These are phyloP conservation scores for Orbicella faveolata DNA, from an alignment of 64 coral and sea anemone species.

Conservation along the genomic window DNA sequence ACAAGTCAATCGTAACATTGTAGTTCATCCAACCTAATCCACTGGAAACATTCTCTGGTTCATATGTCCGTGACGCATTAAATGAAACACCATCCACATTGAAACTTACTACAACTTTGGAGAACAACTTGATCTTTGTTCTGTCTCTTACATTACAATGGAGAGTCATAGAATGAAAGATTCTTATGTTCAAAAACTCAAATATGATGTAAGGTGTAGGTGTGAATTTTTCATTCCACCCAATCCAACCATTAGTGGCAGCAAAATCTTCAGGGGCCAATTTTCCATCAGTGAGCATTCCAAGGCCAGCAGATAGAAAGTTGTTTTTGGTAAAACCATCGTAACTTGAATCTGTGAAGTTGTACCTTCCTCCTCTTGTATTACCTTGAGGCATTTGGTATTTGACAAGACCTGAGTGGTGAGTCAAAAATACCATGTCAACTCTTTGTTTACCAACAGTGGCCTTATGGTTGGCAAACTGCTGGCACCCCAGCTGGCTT, in stretches of 20 bases:
- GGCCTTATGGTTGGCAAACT: neutral
- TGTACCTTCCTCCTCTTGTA: neutral
- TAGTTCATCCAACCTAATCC: conserved; percentile 38
- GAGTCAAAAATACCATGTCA: neutral
- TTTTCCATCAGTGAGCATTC: conserved; percentile 65
- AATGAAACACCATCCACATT: conserved; percentile 23
- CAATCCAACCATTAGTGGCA: conserved; percentile 33
- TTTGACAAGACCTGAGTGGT: conserved; percentile 46
- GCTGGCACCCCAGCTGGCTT: too few relatives aligned
- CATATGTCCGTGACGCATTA: neutral
- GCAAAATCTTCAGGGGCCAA: conserved; percentile 20
- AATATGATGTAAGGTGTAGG: conserved; percentile 64
- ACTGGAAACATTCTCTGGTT: conserved; percentile 21
- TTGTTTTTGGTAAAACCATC: conserved; percentile 63
- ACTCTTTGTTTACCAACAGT: neutral
- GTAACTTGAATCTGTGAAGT: conserved; percentile 62
- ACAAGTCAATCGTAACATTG: conserved; percentile 77
- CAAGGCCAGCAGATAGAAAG: conserved; percentile 46
- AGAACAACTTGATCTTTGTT: conserved; percentile 52
- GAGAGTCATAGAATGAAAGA: conserved; percentile 64
- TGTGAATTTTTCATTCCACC: conserved; percentile 38
- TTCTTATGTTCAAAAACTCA: conserved; percentile 42
- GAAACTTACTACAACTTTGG: conserved; percentile 46
- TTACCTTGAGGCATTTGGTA: conserved; percentile 72
- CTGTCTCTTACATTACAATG: conserved; percentile 70